phyloP scores from a whole-genome alignment of 2,113 vertebrate species.

The Sprattus sprattus region DNA sequence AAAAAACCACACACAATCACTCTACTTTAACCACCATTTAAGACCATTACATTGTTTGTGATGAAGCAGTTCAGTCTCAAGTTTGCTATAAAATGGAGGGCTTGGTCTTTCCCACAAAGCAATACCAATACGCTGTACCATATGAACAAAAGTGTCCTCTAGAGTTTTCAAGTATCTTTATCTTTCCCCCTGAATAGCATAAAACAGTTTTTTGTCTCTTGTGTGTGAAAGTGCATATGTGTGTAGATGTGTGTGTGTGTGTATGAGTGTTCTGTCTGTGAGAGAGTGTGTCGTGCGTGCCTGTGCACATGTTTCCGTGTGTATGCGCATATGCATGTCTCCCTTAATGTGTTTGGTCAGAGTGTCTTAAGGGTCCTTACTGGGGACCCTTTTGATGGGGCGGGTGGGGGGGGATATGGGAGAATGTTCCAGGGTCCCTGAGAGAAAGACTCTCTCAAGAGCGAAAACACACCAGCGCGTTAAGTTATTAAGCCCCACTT shows the following conservation, averaged over 20 bases:
- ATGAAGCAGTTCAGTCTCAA: background rate
- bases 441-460: conserved; percentile 78
- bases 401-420: conserved; percentile 62
- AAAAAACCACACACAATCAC: background rate
- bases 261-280: background rate
- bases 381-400: background rate
- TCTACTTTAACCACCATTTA: background rate
- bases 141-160: background rate
- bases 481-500: conserved; percentile 81
- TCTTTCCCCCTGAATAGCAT: conserved; percentile 29
- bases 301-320: background rate
- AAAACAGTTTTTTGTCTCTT: background rate
- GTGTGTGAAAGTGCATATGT: conserved; percentile 9
- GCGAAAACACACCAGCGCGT: conserved; percentile 74
- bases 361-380: conserved; percentile 73
- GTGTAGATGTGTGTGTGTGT: conserved; percentile 10
- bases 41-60: background rate
- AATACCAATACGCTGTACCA: background rate
- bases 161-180: conserved; percentile 18
- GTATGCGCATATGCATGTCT: conserved; percentile 49
- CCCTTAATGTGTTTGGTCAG: conserved; percentile 66
- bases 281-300: conserved; percentile 23
- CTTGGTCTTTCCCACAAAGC: background rate
- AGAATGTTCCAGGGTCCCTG: conserved; percentile 76
- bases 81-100: background rate